phyloP scores from a whole-genome alignment of 2,888 invertebrate genomes.

The Holacanthella duospinosa region DNA sequence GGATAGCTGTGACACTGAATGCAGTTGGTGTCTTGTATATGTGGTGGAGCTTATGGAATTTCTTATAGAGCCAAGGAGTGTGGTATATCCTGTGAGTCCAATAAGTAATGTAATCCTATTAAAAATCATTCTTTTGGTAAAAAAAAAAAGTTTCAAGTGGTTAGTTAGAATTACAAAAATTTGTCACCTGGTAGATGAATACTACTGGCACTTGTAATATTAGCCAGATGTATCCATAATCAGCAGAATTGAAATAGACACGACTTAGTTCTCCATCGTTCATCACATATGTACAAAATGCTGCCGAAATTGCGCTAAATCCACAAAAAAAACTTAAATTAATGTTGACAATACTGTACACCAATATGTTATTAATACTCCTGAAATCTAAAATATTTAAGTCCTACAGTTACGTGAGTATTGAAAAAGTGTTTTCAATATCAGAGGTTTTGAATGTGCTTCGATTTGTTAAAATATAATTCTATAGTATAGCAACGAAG shows the following conservation, averaged over 20 bases:
- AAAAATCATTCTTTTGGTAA: constrained; percentile 37
- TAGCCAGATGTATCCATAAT: constrained; percentile 57
- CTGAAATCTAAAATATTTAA: no score
- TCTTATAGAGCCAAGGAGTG: constrained; percentile 55
- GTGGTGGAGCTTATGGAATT: constrained; percentile 64
- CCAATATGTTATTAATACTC: not conserved
- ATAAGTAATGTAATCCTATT: constrained; percentile 56
- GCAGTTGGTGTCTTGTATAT: constrained; percentile 65
- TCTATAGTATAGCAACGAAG: no score
- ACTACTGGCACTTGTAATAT: constrained; percentile 54
- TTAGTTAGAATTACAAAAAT: not conserved
- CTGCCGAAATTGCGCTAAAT: constrained; percentile 48
- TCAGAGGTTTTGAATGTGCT: no score
- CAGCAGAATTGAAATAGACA: constrained; percentile 54
- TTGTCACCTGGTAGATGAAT: constrained; percentile 53
- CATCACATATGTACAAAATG: constrained; percentile 54
- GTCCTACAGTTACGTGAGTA: no score
- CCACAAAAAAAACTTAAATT: not conserved
- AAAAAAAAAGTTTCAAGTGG: constrained; percentile 4
- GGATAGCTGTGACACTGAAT: constrained; percentile 63
- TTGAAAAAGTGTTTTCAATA: not conserved
- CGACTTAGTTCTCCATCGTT: constrained; percentile 54
- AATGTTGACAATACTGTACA: not conserved
- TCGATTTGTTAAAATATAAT: no score
- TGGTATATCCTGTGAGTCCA: constrained; percentile 58